A percentile compares a stretch with the other conserved stretches of the same genome.
phyloP scores from a whole-genome alignment of 2,113 vertebrate genomes.

The Cyanocitta stelleri region DNA sequence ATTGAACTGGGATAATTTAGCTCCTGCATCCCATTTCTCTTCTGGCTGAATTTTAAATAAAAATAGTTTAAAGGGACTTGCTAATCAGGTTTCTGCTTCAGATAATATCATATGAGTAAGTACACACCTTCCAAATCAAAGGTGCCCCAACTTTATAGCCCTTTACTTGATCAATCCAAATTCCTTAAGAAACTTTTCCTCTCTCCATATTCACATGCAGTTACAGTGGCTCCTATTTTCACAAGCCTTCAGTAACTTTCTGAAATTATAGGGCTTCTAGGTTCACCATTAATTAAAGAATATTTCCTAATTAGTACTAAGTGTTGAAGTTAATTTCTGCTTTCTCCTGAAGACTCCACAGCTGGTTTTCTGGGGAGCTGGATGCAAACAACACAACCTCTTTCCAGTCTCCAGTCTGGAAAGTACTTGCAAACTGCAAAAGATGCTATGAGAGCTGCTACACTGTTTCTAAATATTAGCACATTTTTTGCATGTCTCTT shows the following conservation, averaged over 20 bases:
- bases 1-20: slow-evolving; percentile 11
- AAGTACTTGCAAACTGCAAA: neutral
- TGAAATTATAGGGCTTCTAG: neutral
- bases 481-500: neutral
- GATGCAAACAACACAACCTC: neutral
- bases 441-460: neutral
- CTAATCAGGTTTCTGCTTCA: neutral
- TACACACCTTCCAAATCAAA: neutral
- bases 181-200: neutral
- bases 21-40: slow-evolving; percentile 11
- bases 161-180: neutral
- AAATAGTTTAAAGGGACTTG: slow-evolving; percentile 7
- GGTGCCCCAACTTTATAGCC: neutral
- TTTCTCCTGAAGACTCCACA: neutral
- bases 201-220: neutral
- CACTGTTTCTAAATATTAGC: neutral
- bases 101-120: neutral
- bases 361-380: neutral
- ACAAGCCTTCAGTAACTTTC: neutral
- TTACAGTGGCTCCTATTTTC: neutral
- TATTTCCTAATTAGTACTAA: neutral
- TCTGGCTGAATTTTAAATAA: slow-evolving; percentile 36
- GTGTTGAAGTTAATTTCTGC: neutral
- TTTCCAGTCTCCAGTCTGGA: neutral
- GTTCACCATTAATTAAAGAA: neutral